phyloP scores from a whole-genome alignment of 1,140 invertebrate genomes.

The Brachionus angularis region DNA sequence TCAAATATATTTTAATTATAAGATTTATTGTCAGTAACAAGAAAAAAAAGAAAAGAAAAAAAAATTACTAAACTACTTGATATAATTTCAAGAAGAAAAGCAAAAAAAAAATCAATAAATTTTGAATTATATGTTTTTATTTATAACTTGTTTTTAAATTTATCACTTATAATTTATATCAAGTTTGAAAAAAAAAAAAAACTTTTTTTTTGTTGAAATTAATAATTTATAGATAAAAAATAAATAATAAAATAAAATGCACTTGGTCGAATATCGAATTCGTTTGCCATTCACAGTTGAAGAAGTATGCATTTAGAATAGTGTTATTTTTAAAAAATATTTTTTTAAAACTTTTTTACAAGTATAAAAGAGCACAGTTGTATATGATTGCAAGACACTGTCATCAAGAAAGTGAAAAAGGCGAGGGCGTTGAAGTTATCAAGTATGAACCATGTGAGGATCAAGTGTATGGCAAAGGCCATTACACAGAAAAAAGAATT shows the following conservation, averaged over 20 bases:
- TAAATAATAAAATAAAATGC: slow-evolving; percentile 56
- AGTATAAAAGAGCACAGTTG: slow-evolving; percentile 85
- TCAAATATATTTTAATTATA: too few species aligned
- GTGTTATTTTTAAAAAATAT: background rate
- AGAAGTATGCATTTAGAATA: slow-evolving; percentile 73
- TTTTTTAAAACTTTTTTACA: slow-evolving; percentile 49
- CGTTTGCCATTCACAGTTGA: slow-evolving; percentile 84
- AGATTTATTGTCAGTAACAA: too few species aligned
- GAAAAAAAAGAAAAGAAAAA: too few species aligned
- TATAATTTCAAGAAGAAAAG: too few species aligned
- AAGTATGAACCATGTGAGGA: slow-evolving; percentile 75
- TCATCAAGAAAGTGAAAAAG: slow-evolving; percentile 78
- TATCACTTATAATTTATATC: too few species aligned
- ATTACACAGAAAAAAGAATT: slow-evolving; percentile 84
- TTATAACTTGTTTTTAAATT: too few species aligned
- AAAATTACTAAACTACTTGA: too few species aligned
- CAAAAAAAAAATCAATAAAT: too few species aligned
- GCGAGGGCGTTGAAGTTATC: slow-evolving; percentile 85
- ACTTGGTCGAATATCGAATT: slow-evolving; percentile 81
- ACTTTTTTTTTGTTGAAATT: too few species aligned
- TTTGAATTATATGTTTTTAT: too few species aligned
- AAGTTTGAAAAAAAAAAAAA: too few species aligned
- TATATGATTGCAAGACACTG: slow-evolving; percentile 92
- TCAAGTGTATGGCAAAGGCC: slow-evolving; percentile 73
- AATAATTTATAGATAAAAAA: too few species aligned